Conservation (phyloP, 2,113 vertebrate genomes). For the Nycticebus coucang region DNA sequence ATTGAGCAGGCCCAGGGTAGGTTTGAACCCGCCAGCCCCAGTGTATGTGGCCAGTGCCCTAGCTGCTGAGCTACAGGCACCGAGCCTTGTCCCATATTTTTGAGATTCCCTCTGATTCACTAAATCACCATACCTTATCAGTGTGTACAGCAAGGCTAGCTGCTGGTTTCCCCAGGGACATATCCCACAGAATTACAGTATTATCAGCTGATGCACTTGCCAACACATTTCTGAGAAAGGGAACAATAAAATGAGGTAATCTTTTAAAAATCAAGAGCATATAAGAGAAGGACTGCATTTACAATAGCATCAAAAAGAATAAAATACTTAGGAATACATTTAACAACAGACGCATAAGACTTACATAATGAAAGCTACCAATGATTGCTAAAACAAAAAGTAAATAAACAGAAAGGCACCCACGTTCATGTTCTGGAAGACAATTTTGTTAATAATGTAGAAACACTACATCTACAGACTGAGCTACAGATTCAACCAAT, state of each 20-base stretch:
- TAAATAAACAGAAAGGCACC: not conserved
- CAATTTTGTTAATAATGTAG: not conserved
- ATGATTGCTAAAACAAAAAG: not conserved
- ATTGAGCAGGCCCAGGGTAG: too few species aligned
- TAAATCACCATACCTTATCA: conserved; percentile 90
- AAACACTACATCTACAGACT: not conserved
- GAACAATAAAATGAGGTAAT: not conserved
- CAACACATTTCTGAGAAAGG: conserved; percentile 90
- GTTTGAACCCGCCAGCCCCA: too few species aligned
- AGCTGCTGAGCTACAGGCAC: too few species aligned
- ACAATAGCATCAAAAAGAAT: not conserved
- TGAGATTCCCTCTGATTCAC: not conserved
- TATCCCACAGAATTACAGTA: conserved; percentile 94
- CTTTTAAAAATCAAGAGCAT: not conserved
- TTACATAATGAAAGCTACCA: not conserved
- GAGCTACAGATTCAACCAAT: not conserved
- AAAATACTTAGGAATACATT: not conserved
- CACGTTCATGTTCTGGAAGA: not conserved
- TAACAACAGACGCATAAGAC: not conserved
- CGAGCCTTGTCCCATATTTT: not conserved
- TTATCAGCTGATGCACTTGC: conserved; percentile 95
- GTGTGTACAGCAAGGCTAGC: conserved; percentile 90
- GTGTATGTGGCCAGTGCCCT: too few species aligned
- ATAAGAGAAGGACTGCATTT: not conserved
- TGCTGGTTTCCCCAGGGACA: conserved; percentile 91